A percentile compares a stretch with the other conserved stretches of the same genome.
phyloP scores from a whole-genome alignment of 2,888 invertebrate species.

The Parnassius smintheus region DNA sequence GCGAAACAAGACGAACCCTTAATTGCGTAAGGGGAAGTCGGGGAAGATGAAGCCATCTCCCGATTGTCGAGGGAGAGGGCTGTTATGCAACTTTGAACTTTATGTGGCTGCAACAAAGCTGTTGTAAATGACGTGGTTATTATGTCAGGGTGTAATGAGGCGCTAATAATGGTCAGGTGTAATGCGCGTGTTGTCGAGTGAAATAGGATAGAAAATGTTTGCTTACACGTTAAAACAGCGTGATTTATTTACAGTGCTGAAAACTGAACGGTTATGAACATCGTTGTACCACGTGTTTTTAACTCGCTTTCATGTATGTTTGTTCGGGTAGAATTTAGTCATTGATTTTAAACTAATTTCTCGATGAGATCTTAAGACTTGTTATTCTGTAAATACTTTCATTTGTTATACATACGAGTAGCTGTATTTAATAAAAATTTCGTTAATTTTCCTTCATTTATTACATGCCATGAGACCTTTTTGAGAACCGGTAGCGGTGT shows the following conservation, averaged over 20 bases:
- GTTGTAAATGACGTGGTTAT: not conserved
- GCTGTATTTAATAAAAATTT: too few species aligned
- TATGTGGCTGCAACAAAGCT: constrained; percentile 2
- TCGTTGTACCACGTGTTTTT: too few species aligned
- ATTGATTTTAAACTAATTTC: too few species aligned
- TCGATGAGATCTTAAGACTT: too few species aligned
- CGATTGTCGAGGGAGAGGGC: constrained; percentile 1
- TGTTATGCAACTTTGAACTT: not conserved
- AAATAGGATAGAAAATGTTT: constrained; percentile 18
- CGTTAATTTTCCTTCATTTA: too few species aligned
- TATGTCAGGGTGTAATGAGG: constrained; percentile 3
- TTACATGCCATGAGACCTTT: too few species aligned
- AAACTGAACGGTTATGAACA: too few species aligned
- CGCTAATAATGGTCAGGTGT: constrained; percentile 6
- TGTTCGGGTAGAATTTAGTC: too few species aligned
- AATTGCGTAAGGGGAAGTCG: constrained; percentile 53
- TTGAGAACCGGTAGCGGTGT: too few species aligned
- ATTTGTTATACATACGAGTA: too few species aligned
- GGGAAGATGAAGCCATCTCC: constrained; percentile 61
- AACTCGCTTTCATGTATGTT: too few species aligned
- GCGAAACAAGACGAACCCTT: constrained; percentile 50
- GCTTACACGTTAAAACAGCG: constrained; percentile 7
- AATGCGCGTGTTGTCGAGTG: not conserved
- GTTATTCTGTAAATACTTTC: too few species aligned
- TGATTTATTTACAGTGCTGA: not conserved